Percentiles rank a stretch among this genome's conserved stretches.
These are phyloP conservation scores for Mormyrus iriodes DNA, from an alignment of 2,113 vertebrate genomes.

Conservation along the genomic window DNA sequence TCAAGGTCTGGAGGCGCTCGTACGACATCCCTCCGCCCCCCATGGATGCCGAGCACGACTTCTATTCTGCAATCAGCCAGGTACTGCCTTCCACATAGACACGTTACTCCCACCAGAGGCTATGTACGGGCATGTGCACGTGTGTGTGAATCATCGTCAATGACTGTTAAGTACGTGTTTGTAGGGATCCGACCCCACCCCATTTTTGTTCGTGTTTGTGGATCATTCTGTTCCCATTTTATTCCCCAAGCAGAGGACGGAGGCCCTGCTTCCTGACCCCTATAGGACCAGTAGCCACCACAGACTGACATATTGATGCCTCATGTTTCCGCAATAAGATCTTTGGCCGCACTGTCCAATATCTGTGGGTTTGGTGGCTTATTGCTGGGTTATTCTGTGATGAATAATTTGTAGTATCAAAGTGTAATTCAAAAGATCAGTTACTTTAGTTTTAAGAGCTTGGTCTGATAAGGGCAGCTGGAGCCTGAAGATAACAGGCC, in stretches of 20 bases:
- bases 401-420: background rate
- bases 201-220: background rate
- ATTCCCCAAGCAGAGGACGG: background rate
- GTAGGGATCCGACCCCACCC: background rate
- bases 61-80: constrained; percentile 73
- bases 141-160: background rate
- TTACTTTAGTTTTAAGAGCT: background rate
- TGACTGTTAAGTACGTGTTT: background rate
- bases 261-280: background rate
- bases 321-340: background rate
- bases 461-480: background rate
- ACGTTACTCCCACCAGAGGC: background rate
- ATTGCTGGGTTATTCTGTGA: background rate
- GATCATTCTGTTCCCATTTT: background rate
- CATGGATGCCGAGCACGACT: constrained; percentile 74
- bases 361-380: background rate
- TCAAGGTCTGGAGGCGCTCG: constrained; percentile 83
- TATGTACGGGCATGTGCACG: background rate
- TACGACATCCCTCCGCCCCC: constrained; percentile 72
- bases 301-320: background rate
- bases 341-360: background rate
- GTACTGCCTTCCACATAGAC: constrained; percentile 41
- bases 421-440: background rate
- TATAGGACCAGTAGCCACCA: background rate
- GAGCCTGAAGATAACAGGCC: background rate